Percentiles rank a stretch among this genome's conserved stretches.
Conservation (phyloP, 2,888 invertebrate genomes). For the Cerastis rubricosa region DNA sequence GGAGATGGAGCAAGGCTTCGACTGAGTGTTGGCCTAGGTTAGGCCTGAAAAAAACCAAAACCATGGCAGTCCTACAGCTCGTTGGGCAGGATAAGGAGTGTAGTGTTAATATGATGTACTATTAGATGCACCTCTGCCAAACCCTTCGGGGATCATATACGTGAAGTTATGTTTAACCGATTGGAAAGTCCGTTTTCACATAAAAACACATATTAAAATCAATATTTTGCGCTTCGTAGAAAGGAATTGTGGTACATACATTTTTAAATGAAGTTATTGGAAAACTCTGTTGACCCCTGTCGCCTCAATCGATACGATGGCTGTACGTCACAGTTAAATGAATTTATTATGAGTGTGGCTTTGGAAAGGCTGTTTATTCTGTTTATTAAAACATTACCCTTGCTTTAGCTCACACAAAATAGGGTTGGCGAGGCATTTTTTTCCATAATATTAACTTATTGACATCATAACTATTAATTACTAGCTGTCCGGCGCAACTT, state of each 20-base stretch:
- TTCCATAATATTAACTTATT: too few species aligned
- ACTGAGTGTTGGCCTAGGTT: too few species aligned
- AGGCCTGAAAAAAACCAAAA: too few species aligned
- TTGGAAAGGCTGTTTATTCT: neutral
- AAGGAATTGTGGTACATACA: neutral
- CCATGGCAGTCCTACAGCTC: too few species aligned
- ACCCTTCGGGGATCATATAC: too few species aligned
- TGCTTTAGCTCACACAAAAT: neutral
- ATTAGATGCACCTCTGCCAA: too few species aligned
- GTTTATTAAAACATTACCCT: neutral
- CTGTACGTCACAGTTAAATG: neutral
- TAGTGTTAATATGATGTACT: too few species aligned
- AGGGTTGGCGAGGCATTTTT: too few species aligned
- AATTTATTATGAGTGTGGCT: slow-evolving; percentile 23
- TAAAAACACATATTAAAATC: neutral
- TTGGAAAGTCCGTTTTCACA: neutral
- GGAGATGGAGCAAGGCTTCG: too few species aligned
- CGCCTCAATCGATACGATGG: slow-evolving; percentile 24
- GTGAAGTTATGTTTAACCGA: neutral
- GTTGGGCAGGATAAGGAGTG: too few species aligned
- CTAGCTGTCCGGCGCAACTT: too few species aligned
- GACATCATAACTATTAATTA: too few species aligned
- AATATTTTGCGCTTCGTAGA: neutral
- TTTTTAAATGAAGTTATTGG: slow-evolving; percentile 26
- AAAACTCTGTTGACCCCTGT: neutral